A percentile compares a stretch with the other conserved stretches of the same genome.
phyloP scores from a whole-genome alignment of 2,888 invertebrate genomes.

The Pemphredon lugubris region DNA sequence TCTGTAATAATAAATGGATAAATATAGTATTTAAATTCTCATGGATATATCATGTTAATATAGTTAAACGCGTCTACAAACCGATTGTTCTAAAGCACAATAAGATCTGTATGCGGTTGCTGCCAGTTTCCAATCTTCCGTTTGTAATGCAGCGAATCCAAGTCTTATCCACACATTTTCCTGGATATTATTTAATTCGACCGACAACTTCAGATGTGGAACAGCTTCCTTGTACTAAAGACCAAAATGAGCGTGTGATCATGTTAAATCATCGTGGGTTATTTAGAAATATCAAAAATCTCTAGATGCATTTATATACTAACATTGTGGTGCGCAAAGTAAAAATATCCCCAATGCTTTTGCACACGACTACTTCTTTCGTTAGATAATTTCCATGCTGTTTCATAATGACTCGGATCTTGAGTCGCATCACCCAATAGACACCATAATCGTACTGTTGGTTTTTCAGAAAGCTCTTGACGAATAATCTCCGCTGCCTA shows the following conservation, averaged over 20 bases:
- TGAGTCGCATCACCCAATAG: slow-evolving; percentile 94
- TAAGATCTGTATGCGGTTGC: slow-evolving; percentile 93
- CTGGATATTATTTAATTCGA: slow-evolving; percentile 94
- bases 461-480: slow-evolving; percentile 89
- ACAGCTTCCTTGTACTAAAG: slow-evolving; percentile 89
- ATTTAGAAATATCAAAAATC: background rate
- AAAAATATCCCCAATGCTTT: slow-evolving; percentile 92
- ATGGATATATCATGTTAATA: background rate
- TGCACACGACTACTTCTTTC: slow-evolving; percentile 92
- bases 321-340: slow-evolving; percentile 86
- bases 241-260: slow-evolving; percentile 17
- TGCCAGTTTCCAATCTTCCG: slow-evolving; percentile 91
- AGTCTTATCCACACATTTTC: slow-evolving; percentile 92
- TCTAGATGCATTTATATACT: slow-evolving; percentile 20
- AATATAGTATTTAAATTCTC: background rate
- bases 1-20: slow-evolving; percentile 81
- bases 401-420: slow-evolving; percentile 90
- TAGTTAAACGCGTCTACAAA: slow-evolving; percentile 68
- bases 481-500: slow-evolving; percentile 94
- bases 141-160: slow-evolving; percentile 91
- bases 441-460: slow-evolving; percentile 94
- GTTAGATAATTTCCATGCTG: slow-evolving; percentile 95
- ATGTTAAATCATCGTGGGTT: too few species aligned
- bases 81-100: slow-evolving; percentile 90
- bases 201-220: slow-evolving; percentile 90